phyloP scores from a whole-genome alignment of 2,113 vertebrate species.

The Sphaerodactylus townsendi region DNA sequence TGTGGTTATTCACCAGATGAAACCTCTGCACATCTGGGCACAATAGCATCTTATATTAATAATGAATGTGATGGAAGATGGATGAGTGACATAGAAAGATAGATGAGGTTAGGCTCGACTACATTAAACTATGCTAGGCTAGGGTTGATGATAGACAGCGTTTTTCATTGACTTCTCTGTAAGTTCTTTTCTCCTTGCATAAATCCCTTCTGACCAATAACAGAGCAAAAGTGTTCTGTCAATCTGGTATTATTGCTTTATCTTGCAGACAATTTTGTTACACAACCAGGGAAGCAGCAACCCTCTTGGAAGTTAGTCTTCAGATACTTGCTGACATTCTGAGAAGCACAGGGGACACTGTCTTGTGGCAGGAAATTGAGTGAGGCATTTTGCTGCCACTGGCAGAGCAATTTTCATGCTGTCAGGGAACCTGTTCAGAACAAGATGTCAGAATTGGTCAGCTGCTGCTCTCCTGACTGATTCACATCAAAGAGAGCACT shows the following conservation, averaged over 20 bases:
- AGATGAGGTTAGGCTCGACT: no score
- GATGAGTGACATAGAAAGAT: no score
- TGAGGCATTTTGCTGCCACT: constrained; percentile 22
- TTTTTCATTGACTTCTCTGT: no score
- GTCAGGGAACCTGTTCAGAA: constrained; percentile 36
- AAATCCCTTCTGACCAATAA: constrained; percentile 42
- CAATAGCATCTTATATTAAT: no score
- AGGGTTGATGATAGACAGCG: no score
- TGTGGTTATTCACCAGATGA: no score
- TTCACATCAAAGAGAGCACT: constrained; percentile 15
- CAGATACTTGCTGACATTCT: constrained; percentile 45
- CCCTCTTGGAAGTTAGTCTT: constrained; percentile 21
- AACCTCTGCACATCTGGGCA: no score
- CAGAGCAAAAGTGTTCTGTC: constrained; percentile 1
- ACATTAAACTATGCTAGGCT: no score
- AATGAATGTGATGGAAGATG: no score
- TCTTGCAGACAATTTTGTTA: constrained; percentile 10
- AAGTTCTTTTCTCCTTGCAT: constrained; percentile 39
- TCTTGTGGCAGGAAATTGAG: constrained; percentile 52
- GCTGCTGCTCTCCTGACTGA: constrained; percentile 45
- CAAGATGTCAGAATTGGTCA: constrained; percentile 36
- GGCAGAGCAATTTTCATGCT: constrained; percentile 37
- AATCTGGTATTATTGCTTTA: background rate
- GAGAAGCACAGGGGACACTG: constrained; percentile 35
- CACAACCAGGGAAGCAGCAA: background rate